Percentiles rank a stretch among this genome's conserved stretches.
These are phyloP conservation scores for Lepus townsendii DNA, from an alignment of 2,797 vertebrate species.

Conservation along the genomic window DNA sequence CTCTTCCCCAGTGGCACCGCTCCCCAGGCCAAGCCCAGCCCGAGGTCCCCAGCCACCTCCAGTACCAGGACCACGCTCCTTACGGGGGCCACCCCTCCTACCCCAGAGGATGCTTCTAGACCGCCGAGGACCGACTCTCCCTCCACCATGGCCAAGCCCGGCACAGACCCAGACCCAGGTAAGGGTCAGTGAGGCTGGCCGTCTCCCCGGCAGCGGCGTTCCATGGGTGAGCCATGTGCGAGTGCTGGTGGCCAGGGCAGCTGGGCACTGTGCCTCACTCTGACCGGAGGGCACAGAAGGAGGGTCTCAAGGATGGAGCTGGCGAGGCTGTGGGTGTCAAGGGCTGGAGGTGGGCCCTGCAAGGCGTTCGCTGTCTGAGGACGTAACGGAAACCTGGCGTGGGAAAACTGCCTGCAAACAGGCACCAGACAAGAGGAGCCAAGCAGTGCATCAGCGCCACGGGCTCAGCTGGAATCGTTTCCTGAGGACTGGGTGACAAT, in stretches of 20 bases:
- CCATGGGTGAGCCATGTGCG: rapidly evolving
- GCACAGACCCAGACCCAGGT: slow-evolving; percentile 62
- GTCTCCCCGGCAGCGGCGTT: background rate
- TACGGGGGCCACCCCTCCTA: rapidly evolving
- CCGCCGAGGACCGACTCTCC: background rate
- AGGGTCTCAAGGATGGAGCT: background rate
- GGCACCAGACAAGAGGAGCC: too few species aligned
- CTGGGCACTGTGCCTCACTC: background rate
- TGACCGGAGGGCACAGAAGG: background rate
- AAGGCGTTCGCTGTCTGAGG: too few species aligned
- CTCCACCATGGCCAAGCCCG: background rate
- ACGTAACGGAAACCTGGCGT: too few species aligned
- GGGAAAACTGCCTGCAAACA: too few species aligned
- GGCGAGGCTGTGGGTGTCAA: rapidly evolving
- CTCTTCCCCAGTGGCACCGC: background rate
- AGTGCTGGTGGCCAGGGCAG: background rate
- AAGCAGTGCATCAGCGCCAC: too few species aligned
- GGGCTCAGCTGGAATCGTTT: too few species aligned
- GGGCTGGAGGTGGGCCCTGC: background rate
- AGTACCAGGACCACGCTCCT: background rate
- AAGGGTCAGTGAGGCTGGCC: background rate
- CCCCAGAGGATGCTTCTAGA: background rate
- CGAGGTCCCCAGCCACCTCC: background rate
- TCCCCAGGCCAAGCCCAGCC: background rate
- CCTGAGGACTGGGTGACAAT: too few species aligned